These are phyloP conservation scores for Polylopha cassiicola DNA, from an alignment of 2,888 invertebrate genomes.

Conservation along the genomic window DNA sequence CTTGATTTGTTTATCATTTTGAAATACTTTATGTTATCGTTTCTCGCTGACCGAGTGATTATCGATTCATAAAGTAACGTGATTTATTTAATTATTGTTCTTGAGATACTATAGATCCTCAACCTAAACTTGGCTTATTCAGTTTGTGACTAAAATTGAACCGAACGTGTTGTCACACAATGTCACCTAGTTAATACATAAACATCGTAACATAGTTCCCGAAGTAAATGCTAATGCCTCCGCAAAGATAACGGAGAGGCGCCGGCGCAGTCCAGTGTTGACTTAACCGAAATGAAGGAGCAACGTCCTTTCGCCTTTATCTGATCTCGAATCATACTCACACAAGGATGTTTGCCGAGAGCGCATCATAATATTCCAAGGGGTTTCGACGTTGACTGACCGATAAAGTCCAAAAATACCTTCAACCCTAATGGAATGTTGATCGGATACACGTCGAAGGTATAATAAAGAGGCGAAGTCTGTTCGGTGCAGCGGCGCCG, in stretches of 20 bases:
- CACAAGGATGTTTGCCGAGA: conserved; percentile 14
- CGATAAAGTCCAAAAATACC: conserved; percentile 54
- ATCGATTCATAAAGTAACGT: too few relatives aligned
- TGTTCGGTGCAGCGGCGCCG: conserved; percentile 39
- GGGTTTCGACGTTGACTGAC: conserved; percentile 37
- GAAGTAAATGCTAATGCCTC: conserved; percentile 5
- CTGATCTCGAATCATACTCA: conserved; percentile 13
- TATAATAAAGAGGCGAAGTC: conserved; percentile 47
- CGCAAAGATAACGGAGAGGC: conserved; percentile 3
- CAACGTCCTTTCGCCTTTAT: conserved; percentile 42
- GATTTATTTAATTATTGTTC: too few relatives aligned
- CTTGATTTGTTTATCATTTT: conserved; percentile 11
- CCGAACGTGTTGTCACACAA: too few relatives aligned
- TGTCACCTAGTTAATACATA: conserved; percentile 2
- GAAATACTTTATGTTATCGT: too few relatives aligned
- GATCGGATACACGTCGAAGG: conserved; percentile 41
- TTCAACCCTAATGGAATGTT: conserved; percentile 52
- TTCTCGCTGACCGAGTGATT: too few relatives aligned
- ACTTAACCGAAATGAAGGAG: conserved; percentile 58
- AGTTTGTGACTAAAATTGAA: too few relatives aligned
- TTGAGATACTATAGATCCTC: too few relatives aligned
- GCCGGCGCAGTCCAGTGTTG: conserved; percentile 36
- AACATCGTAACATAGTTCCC: conserved; percentile 3
- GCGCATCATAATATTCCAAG: conserved; percentile 14
- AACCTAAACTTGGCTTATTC: too few relatives aligned